Percentiles rank a stretch among this genome's conserved stretches.
These are phyloP conservation scores for Sphaerophoria taeniata DNA, from an alignment of 2,888 invertebrate species.

Conservation along the genomic window DNA sequence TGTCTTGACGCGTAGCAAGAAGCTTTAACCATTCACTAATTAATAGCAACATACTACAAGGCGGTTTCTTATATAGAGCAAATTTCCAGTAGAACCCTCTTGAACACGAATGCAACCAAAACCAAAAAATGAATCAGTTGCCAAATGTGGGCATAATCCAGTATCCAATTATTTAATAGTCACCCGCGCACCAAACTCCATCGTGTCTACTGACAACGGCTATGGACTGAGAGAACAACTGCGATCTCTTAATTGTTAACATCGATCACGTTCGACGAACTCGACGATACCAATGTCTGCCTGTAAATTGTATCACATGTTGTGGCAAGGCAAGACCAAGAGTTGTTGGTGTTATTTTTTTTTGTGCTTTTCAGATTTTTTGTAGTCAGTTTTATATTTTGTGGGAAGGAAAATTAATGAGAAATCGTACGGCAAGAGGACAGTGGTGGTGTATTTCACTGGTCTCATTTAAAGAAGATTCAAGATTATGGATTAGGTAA, in stretches of 20 bases:
- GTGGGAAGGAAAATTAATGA: slow-evolving; percentile 67
- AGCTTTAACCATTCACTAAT: slow-evolving; percentile 62
- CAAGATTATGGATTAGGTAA: slow-evolving; percentile 1
- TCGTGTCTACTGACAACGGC: not conserved
- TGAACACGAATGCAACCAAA: slow-evolving; percentile 18
- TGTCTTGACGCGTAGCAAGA: slow-evolving; percentile 54
- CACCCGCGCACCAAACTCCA: slow-evolving; percentile 55
- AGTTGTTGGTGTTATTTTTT: slow-evolving; percentile 23
- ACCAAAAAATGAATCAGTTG: slow-evolving; percentile 27
- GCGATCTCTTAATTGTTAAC: slow-evolving; percentile 72
- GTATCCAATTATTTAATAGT: slow-evolving; percentile 40
- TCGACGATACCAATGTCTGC: slow-evolving; percentile 35
- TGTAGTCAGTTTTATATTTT: not conserved
- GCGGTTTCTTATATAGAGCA: slow-evolving; percentile 35
- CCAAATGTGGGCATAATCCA: slow-evolving; percentile 60
- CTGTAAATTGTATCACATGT: slow-evolving; percentile 58
- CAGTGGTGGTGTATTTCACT: not conserved
- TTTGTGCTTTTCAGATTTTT: slow-evolving; percentile 27
- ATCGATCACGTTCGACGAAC: slow-evolving; percentile 70
- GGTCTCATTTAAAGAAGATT: slow-evolving; percentile 31
- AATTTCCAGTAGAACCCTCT: slow-evolving; percentile 22
- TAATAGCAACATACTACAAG: slow-evolving; percentile 58
- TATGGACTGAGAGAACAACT: slow-evolving; percentile 55
- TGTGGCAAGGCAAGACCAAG: slow-evolving; percentile 41
- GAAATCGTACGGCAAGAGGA: slow-evolving; percentile 14